Percentiles rank a stretch among this genome's conserved stretches.
phyloP scores from a whole-genome alignment of 1,140 invertebrate species.

The Marisa cornuarietis region DNA sequence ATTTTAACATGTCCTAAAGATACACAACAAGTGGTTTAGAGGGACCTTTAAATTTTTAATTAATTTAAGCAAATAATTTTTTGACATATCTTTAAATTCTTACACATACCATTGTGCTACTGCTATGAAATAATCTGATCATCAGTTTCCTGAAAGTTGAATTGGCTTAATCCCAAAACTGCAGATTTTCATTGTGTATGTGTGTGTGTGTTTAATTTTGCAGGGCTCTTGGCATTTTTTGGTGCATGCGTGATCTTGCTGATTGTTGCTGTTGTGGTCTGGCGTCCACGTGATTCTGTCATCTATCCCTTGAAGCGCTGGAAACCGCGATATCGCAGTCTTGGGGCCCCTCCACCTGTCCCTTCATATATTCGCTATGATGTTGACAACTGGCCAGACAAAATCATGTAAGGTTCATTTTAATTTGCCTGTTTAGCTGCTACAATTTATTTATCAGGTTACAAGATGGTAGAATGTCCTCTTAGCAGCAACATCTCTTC shows the following conservation, averaged over 20 bases:
- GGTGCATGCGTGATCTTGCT: conserved; percentile 48
- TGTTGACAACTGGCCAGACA: conserved; percentile 54
- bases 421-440: no score
- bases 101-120: background rate
- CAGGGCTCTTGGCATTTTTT: conserved; percentile 60
- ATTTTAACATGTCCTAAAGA: no score
- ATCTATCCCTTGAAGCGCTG: conserved; percentile 64
- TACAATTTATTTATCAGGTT: no score
- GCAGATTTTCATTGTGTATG: background rate
- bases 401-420: conserved; percentile 7
- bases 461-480: no score
- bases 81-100: background rate
- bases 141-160: background rate
- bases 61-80: no score
- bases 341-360: conserved; percentile 56
- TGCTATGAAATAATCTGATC: background rate
- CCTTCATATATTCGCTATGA: conserved; percentile 58
- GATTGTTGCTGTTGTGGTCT: conserved; percentile 59
- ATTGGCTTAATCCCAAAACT: background rate
- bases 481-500: no score
- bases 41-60: no score
- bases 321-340: conserved; percentile 58
- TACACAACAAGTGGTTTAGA: no score
- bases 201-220: conserved; percentile 10
- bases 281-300: conserved; percentile 57